phyloP scores from a whole-genome alignment of 2,888 invertebrate species.

The Agriopis marginaria region DNA sequence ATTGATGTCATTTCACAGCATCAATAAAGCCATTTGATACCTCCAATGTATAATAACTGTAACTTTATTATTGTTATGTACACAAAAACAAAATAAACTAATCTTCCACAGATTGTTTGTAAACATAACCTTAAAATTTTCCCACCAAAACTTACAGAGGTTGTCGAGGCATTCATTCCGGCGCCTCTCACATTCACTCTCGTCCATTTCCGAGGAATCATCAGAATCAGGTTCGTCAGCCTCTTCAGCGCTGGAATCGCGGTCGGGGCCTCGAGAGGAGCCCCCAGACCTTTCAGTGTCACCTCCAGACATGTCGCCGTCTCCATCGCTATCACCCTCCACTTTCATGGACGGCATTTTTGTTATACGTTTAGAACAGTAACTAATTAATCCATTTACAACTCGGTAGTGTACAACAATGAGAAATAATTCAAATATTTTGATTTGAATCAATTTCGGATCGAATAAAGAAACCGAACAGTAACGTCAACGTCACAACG shows the following conservation, averaged over 20 bases:
- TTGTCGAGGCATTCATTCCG: conserved; percentile 94
- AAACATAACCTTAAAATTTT: conserved; percentile 81
- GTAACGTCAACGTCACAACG: conserved; percentile 12
- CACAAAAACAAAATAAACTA: conserved; percentile 24
- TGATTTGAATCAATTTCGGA: not conserved
- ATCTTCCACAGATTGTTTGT: conserved; percentile 65
- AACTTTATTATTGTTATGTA: not conserved
- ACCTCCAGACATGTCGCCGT: conserved; percentile 89
- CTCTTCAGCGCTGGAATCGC: conserved; percentile 91
- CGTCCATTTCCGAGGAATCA: conserved; percentile 96
- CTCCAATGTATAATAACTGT: not conserved
- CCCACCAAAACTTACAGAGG: conserved; percentile 80
- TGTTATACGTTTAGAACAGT: not conserved
- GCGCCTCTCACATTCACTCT: conserved; percentile 94
- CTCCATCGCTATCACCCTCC: conserved; percentile 87
- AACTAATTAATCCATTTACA: not conserved
- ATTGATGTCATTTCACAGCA: not conserved
- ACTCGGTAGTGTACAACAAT: no score
- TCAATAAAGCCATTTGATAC: not conserved
- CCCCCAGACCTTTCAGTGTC: conserved; percentile 90
- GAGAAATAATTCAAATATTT: not conserved
- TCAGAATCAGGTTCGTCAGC: conserved; percentile 94
- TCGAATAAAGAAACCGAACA: not conserved
- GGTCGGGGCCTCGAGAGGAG: conserved; percentile 88
- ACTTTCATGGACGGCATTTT: conserved; percentile 90